Conservation (phyloP, 1,140 invertebrate genomes). For the Drosophila lini region DNA sequence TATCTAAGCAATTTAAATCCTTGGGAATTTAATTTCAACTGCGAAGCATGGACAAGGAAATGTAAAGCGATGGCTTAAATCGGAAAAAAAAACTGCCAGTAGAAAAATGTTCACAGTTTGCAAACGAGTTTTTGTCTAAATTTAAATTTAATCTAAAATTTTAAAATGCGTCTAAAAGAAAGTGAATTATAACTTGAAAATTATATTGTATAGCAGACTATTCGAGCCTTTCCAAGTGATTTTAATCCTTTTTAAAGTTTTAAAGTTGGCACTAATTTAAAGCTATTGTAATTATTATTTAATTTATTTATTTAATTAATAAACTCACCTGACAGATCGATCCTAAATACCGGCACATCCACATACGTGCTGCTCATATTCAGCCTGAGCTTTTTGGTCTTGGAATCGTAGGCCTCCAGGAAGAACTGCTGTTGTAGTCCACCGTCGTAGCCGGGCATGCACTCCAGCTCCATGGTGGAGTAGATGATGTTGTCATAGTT, state of each 20-base stretch:
- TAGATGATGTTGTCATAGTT: conserved; percentile 84
- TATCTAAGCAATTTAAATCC: conserved; percentile 24
- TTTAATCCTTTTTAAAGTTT: too few species aligned
- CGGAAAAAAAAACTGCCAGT: not conserved
- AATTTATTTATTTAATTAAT: not conserved
- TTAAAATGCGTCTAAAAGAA: too few species aligned
- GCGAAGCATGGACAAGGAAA: not conserved
- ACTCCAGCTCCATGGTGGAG: conserved; percentile 84
- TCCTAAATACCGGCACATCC: conserved; percentile 88
- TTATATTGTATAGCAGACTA: too few species aligned
- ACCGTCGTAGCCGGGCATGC: conserved; percentile 89
- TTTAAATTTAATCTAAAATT: not conserved
- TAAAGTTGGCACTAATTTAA: too few species aligned
- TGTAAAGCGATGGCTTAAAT: not conserved
- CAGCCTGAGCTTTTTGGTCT: conserved; percentile 88
- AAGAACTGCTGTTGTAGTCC: conserved; percentile 93
- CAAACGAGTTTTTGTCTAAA: not conserved
- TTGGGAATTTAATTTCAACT: not conserved
- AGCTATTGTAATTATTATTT: too few species aligned
- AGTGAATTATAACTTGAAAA: too few species aligned
- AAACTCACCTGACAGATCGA: conserved; percentile 85
- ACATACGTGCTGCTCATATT: conserved; percentile 87
- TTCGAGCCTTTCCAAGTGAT: too few species aligned
- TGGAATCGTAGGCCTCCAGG: conserved; percentile 91
- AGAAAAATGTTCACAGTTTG: not conserved